These are phyloP conservation scores for Urocynchramus pylzowi DNA, from an alignment of 2,113 vertebrate genomes.

Conservation along the genomic window DNA sequence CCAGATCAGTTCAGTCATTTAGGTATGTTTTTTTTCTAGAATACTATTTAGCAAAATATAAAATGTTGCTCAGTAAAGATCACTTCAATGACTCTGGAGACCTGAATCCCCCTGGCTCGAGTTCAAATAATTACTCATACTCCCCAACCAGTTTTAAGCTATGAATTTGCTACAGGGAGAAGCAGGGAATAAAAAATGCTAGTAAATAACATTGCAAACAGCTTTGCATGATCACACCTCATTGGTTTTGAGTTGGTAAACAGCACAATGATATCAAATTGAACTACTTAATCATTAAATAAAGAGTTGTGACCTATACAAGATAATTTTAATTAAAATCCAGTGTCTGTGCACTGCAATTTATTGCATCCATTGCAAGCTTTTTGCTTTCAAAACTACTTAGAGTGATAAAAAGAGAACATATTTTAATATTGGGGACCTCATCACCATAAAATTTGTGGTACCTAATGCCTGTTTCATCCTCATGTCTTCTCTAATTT, in stretches of 20 bases:
- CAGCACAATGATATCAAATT: background rate
- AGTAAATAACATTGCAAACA: background rate
- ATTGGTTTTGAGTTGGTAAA: background rate
- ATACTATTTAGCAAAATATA: background rate
- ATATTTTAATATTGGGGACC: background rate
- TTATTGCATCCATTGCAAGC: background rate
- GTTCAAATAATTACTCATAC: background rate
- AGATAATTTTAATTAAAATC: slow-evolving; percentile 7
- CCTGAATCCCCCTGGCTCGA: background rate
- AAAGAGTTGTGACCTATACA: background rate
- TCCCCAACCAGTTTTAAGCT: background rate
- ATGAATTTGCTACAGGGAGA: background rate
- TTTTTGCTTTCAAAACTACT: background rate
- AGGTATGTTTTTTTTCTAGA: background rate
- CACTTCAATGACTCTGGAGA: background rate
- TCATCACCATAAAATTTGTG: background rate
- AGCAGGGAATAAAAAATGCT: background rate
- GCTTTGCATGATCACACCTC: background rate
- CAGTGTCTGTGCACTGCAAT: background rate
- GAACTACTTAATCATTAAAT: background rate
- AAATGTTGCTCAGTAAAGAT: background rate
- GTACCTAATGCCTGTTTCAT: background rate
- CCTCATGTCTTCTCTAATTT: background rate
- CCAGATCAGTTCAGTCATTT: background rate
- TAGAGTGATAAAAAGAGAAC: background rate